phyloP scores from a whole-genome alignment of 30 jellyfish, hydroid and myxozoan species.

The Turritopsis dohrnii region DNA sequence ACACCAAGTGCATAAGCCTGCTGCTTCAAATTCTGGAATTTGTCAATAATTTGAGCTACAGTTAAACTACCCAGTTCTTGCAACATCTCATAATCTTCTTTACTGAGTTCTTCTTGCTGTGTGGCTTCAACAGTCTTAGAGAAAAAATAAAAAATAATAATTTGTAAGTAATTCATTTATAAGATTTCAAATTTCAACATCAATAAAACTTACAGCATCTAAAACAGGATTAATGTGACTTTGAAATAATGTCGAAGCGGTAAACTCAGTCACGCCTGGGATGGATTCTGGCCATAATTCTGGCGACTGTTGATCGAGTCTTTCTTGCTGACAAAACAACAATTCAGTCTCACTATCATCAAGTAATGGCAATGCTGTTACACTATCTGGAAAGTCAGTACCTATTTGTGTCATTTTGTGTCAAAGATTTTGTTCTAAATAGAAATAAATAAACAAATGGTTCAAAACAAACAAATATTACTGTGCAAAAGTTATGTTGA shows the following conservation, averaged over 20 bases:
- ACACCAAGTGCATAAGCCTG: constrained; percentile 81
- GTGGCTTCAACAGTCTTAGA: background rate
- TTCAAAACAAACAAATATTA: too few species aligned
- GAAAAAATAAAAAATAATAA: background rate
- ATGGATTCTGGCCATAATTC: constrained; percentile 39
- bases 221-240: constrained; percentile 10
- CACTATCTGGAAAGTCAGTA: background rate
- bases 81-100: constrained; percentile 71
- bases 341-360: constrained; percentile 12
- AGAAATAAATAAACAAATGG: too few species aligned
- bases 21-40: constrained; percentile 64
- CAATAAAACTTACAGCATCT: background rate
- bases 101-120: constrained; percentile 34
- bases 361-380: background rate
- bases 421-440: background rate
- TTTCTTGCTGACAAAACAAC: constrained; percentile 22
- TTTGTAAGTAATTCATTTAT: too few species aligned
- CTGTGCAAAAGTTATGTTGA: too few species aligned
- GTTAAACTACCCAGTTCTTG: constrained; percentile 88
- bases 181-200: background rate
- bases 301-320: constrained; percentile 36
- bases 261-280: constrained; percentile 36
- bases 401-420: background rate
- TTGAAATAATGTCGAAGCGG: constrained; percentile 18
- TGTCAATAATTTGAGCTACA: constrained; percentile 79